These are phyloP conservation scores for Sceloporus undulatus DNA, from an alignment of 2,113 vertebrate genomes.

Conservation along the genomic window DNA sequence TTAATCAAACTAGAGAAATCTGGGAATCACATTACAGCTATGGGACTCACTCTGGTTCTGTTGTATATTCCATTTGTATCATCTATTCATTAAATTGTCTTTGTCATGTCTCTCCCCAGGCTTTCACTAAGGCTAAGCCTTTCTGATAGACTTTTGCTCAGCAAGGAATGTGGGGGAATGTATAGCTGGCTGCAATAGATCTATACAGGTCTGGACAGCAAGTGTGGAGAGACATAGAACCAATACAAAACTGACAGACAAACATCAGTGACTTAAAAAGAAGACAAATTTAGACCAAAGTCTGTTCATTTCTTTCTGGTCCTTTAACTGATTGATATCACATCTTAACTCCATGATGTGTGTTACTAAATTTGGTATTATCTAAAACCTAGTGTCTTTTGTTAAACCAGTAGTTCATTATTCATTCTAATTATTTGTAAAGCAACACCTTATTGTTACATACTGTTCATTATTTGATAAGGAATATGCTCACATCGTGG, in stretches of 20 bases:
- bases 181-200: conserved; percentile 13
- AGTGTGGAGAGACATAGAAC: not conserved
- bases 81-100: conserved; percentile 11
- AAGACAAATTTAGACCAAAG: not conserved
- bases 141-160: conserved; percentile 6
- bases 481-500: no score
- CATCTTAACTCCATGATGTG: not conserved
- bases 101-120: conserved; percentile 14
- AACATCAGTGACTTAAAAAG: not conserved
- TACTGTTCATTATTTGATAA: no score
- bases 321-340: conserved; percentile 28
- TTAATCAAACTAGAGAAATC: not conserved
- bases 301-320: conserved; percentile 19
- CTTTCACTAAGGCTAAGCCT: not conserved
- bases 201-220: not conserved
- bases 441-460: no score
- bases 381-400: no score
- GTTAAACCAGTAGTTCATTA: no score
- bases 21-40: not conserved
- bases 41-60: not conserved
- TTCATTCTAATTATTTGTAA: no score
- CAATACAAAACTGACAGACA: conserved; percentile 20
- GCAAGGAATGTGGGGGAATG: not conserved
- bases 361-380: not conserved
- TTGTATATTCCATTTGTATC: not conserved